A percentile compares a stretch with the other conserved stretches of the same genome.
These are phyloP conservation scores for Meteorus colon DNA, from an alignment of 2,888 invertebrate species.

Conservation along the genomic window DNA sequence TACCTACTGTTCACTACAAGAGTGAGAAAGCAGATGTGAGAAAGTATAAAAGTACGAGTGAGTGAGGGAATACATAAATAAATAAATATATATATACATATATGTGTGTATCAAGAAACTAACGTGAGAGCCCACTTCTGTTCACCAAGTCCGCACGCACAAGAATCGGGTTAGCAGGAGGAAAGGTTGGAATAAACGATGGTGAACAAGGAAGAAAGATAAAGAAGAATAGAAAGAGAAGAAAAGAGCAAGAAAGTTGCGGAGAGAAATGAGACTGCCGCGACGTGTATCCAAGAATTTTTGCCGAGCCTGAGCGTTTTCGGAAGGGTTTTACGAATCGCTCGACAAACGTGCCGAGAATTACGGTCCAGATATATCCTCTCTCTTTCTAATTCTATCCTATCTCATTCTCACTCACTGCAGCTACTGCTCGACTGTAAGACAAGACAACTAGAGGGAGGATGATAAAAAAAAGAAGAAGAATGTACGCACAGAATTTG, in stretches of 20 bases:
- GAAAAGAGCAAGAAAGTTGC: constrained; percentile 52
- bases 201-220: constrained; percentile 39
- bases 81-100: constrained; percentile 5
- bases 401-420: not conserved
- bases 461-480: constrained; percentile 3
- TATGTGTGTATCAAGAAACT: constrained; percentile 8
- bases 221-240: constrained; percentile 46
- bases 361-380: constrained; percentile 51
- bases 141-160: constrained; percentile 26
- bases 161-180: constrained; percentile 40
- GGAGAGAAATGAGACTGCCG: constrained; percentile 52
- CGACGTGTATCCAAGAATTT: constrained; percentile 58
- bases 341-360: constrained; percentile 65
- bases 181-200: constrained; percentile 38
- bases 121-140: constrained; percentile 40
- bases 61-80: constrained; percentile 25
- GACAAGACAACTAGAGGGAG: not conserved
- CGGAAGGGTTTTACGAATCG: constrained; percentile 65
- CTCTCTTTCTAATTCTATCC: constrained; percentile 3
- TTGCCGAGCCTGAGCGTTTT: constrained; percentile 59
- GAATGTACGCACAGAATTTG: constrained; percentile 6
- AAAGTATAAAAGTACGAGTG: constrained; percentile 35
- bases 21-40: constrained; percentile 20
- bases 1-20: constrained; percentile 26
- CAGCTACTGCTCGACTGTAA: constrained; percentile 15